Percentiles rank a stretch among this genome's conserved stretches.
phyloP scores from a whole-genome alignment of 1,140 invertebrate genomes.

The Spodoptera frugiperda region DNA sequence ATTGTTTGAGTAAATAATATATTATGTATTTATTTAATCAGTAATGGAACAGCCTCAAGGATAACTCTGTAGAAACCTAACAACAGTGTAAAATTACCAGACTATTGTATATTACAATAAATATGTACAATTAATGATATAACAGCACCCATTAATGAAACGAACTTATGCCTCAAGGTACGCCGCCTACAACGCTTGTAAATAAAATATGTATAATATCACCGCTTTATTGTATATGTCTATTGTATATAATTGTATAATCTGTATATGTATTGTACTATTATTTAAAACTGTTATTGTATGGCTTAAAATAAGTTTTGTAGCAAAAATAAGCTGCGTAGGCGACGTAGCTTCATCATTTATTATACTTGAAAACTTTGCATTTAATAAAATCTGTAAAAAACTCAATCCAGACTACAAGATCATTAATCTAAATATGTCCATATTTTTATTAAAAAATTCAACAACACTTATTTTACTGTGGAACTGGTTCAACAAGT shows the following conservation, averaged over 20 bases:
- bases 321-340: conserved; percentile 83
- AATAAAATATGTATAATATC: conserved; percentile 80
- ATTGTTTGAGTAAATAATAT: conserved; percentile 30
- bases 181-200: conserved; percentile 74
- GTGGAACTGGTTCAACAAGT: conserved; percentile 85
- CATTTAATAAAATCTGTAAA: conserved; percentile 84
- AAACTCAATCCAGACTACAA: conserved; percentile 85
- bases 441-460: conserved; percentile 83
- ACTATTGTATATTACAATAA: conserved; percentile 86
- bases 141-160: conserved; percentile 84
- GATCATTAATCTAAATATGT: conserved; percentile 84
- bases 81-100: conserved; percentile 84
- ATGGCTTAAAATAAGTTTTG: conserved; percentile 64
- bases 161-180: conserved; percentile 59
- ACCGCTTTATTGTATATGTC: conserved; percentile 80
- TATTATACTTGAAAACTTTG: conserved; percentile 59
- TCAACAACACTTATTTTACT: conserved; percentile 85
- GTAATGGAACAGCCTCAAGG: conserved; percentile 58
- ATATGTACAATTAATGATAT: conserved; percentile 85
- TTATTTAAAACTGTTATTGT: conserved; percentile 54
- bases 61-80: conserved; percentile 85
- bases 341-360: conserved; percentile 66
- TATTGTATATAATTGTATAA: conserved; percentile 82
- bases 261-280: conserved; percentile 83
- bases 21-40: conserved; percentile 25